Percentiles rank a stretch among this genome's conserved stretches.
phyloP scores from a whole-genome alignment of 2,888 invertebrate species.

The Drosophila hamatofila region DNA sequence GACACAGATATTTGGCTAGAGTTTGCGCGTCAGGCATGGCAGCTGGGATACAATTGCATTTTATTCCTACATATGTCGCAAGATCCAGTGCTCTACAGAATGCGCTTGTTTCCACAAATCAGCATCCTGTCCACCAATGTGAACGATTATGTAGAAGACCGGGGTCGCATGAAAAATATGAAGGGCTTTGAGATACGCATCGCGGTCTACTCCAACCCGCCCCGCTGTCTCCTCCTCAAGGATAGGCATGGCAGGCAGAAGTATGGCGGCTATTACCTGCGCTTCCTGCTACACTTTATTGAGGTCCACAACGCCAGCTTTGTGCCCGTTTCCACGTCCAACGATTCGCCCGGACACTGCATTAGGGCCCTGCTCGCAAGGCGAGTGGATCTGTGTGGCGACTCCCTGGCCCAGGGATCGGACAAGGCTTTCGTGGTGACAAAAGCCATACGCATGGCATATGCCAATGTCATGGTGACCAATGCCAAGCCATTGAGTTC shows the following conservation, averaged over 20 bases:
- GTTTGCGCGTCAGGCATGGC: conserved; percentile 33
- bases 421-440: conserved; percentile 33
- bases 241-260: conserved; percentile 28
- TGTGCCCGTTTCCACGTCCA: conserved; percentile 43
- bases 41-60: conserved; percentile 47
- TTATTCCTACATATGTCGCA: conserved; percentile 34
- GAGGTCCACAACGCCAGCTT: conserved; percentile 53
- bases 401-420: conserved; percentile 50
- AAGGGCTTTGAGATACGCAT: conserved; percentile 52
- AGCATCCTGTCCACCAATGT: conserved; percentile 24
- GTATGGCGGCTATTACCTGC: conserved; percentile 63
- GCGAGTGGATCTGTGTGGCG: conserved; percentile 56
- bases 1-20: conserved; percentile 33
- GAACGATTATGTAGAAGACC: conserved; percentile 17
- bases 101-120: conserved; percentile 44
- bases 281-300: conserved; percentile 50
- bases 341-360: conserved; percentile 53
- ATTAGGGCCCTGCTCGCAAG: conserved; percentile 15
- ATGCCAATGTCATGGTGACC: conserved; percentile 61
- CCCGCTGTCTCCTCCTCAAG: conserved; percentile 51
- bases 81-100: conserved; percentile 30
- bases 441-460: conserved; percentile 52
- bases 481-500: conserved; percentile 57
- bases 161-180: conserved; percentile 16
- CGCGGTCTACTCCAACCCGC: conserved; percentile 61